phyloP scores from a whole-genome alignment of 1,140 invertebrate species.

The Gonioctena quinquepunctata region DNA sequence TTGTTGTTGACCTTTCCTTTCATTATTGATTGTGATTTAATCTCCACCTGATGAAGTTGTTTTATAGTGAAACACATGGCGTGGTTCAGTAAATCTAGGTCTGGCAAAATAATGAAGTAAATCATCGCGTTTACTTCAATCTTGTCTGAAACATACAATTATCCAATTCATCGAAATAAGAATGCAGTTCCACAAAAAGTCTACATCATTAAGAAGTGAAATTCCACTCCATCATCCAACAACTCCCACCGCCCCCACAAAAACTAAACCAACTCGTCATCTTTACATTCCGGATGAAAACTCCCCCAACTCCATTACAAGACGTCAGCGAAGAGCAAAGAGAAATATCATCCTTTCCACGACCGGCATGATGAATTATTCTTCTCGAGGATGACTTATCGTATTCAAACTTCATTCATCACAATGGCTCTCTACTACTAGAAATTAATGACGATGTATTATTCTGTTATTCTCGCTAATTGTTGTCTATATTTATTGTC shows the following conservation, averaged over 20 bases:
- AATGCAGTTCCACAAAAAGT: background rate
- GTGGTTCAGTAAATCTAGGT: no score
- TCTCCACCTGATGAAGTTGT: no score
- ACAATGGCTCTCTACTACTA: constrained; percentile 18
- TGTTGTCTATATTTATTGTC: constrained; percentile 23
- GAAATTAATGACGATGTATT: constrained; percentile 23
- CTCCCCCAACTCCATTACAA: background rate
- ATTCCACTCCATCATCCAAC: background rate
- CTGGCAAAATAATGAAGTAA: no score
- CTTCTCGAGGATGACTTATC: constrained; percentile 23
- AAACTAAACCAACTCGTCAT: background rate
- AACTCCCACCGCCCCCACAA: background rate
- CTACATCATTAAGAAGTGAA: background rate
- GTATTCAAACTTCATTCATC: constrained; percentile 29
- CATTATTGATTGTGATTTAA: no score
- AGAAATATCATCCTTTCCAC: background rate
- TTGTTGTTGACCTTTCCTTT: no score
- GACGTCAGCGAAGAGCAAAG: background rate
- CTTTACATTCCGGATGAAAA: background rate
- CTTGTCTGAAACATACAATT: no score
- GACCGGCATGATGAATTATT: constrained; percentile 24
- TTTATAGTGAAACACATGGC: no score
- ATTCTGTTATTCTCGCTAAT: constrained; percentile 19
- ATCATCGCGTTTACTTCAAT: no score
- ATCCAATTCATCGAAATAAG: no score